Conservation (phyloP, 2,888 invertebrate species). For the Isoperla grammatica region DNA sequence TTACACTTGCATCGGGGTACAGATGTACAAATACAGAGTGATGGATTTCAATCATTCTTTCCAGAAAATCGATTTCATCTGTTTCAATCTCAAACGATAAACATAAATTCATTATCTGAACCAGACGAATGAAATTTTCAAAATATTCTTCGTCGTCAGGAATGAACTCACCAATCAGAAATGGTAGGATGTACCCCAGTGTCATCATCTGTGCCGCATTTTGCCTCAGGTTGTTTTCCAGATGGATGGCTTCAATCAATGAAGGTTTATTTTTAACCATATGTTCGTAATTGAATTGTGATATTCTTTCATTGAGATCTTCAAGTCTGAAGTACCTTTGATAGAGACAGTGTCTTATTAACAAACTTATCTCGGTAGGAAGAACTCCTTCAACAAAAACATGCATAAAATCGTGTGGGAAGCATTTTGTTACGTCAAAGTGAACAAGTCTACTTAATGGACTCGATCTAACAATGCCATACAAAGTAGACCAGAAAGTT, state of each 20-base stretch:
- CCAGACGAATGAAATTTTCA: constrained; percentile 24
- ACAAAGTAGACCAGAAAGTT: background rate
- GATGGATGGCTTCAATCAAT: constrained; percentile 23
- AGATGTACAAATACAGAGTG: constrained; percentile 25
- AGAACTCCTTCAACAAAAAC: background rate
- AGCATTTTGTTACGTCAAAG: constrained; percentile 4
- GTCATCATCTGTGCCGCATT: constrained; percentile 33
- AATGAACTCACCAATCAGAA: constrained; percentile 32
- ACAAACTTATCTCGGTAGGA: constrained; percentile 16
- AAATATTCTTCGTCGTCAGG: constrained; percentile 18
- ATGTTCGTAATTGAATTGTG: constrained; percentile 31
- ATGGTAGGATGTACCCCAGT: constrained; percentile 31
- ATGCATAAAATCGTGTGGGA: background rate
- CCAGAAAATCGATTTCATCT: constrained; percentile 24
- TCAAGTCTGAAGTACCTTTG: constrained; percentile 26
- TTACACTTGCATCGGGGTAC: constrained; percentile 28
- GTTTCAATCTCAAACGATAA: constrained; percentile 31
- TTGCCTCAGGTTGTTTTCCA: constrained; percentile 29
- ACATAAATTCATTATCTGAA: constrained; percentile 33
- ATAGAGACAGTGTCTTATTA: constrained; percentile 21
- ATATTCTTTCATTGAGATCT: constrained; percentile 30
- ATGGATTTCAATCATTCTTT: constrained; percentile 31
- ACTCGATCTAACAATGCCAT: background rate
- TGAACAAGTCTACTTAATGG: background rate
- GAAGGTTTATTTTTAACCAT: constrained; percentile 33